A percentile compares a stretch with the other conserved stretches of the same genome.
These are phyloP conservation scores for Microctonus brassicae DNA, from an alignment of 2,888 invertebrate species.

Conservation along the genomic window DNA sequence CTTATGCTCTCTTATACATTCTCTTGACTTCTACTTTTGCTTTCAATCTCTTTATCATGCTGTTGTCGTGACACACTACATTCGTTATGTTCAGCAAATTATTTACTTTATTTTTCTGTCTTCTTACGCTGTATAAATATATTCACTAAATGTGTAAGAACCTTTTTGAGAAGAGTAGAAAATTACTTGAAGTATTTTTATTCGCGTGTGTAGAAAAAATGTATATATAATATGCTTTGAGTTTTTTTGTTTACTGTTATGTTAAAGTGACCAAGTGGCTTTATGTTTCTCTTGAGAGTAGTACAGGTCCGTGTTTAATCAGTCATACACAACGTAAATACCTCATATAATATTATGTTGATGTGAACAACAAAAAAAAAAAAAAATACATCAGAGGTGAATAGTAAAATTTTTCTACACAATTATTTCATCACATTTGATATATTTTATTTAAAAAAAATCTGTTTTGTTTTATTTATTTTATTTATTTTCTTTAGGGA, in stretches of 20 bases:
- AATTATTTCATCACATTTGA: too few relatives aligned
- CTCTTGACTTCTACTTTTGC: conserved; percentile 8
- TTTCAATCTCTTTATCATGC: conserved; percentile 9
- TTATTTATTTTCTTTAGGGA: too few relatives aligned
- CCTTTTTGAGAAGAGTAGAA: conserved; percentile 27
- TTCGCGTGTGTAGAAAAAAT: background rate
- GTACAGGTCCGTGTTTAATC: background rate
- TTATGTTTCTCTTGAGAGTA: background rate
- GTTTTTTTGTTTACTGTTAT: background rate
- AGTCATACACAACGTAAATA: background rate
- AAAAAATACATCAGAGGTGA: too few relatives aligned
- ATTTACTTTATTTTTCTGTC: background rate
- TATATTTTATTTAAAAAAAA: too few relatives aligned
- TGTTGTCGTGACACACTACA: background rate
- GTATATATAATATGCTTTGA: background rate
- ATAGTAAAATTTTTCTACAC: too few relatives aligned
- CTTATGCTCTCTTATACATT: conserved; percentile 8
- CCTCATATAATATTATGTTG: too few relatives aligned
- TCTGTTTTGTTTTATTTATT: too few relatives aligned
- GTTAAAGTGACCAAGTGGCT: background rate
- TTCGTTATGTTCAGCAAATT: conserved; percentile 2
- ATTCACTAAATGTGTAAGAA: background rate
- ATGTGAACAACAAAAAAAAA: too few relatives aligned
- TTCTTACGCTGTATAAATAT: background rate
- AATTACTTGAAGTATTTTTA: conserved; percentile 13